Conservation (phyloP, 2,797 vertebrate species). For the Cirrhinus molitorella region DNA sequence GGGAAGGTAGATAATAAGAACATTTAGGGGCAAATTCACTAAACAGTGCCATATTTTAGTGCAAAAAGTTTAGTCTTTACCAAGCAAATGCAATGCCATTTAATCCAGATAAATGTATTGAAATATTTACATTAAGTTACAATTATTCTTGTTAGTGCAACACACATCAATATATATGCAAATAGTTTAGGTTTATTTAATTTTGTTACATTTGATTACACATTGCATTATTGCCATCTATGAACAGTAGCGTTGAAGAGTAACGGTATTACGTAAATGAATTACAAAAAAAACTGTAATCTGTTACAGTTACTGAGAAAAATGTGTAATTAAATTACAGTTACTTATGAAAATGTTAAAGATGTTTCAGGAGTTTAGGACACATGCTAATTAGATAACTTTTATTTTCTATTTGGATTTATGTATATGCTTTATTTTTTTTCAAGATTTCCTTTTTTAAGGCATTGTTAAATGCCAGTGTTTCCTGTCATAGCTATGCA, state of each 20-base stretch:
- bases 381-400: too few relatives aligned
- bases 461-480: too few relatives aligned
- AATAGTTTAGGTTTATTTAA: background rate
- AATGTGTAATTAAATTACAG: too few relatives aligned
- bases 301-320: too few relatives aligned
- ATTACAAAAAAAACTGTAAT: too few relatives aligned
- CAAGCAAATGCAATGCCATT: background rate
- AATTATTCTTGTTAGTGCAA: background rate
- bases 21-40: background rate
- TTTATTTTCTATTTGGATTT: too few relatives aligned
- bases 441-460: too few relatives aligned
- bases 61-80: background rate
- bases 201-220: background rate
- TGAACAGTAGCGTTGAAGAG: background rate
- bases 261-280: too few relatives aligned
- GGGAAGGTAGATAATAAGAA: slow-evolving; percentile 11
- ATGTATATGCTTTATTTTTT: too few relatives aligned
- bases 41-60: background rate
- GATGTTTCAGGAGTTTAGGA: too few relatives aligned
- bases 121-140: background rate
- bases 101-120: slow-evolving; percentile 15
- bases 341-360: too few relatives aligned
- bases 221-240: background rate
- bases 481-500: too few relatives aligned
- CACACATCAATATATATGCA: background rate